A percentile compares a stretch with the other conserved stretches of the same genome.
Conservation (phyloP, 2,113 vertebrate genomes). For the Seriola rivoliana region DNA sequence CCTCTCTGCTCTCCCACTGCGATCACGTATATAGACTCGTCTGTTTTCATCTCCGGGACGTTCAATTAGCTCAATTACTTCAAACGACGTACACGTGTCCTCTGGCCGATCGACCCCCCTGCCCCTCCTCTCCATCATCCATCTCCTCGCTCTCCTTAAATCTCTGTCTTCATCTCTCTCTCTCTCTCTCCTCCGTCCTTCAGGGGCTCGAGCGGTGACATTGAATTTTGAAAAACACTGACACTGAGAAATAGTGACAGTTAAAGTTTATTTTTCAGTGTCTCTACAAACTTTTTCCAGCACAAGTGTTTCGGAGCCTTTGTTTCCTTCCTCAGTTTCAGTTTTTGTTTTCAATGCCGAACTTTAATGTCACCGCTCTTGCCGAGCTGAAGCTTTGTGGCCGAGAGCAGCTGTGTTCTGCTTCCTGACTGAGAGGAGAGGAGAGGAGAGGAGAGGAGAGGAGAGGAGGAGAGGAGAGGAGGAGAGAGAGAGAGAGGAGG, state of each 20-base stretch:
- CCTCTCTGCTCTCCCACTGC: not conserved
- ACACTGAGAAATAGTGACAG: too few species aligned
- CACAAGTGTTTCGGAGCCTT: too few species aligned
- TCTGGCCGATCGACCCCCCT: not conserved
- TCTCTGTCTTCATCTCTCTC: too few species aligned
- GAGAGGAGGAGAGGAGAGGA: constrained; percentile 4
- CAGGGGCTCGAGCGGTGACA: too few species aligned
- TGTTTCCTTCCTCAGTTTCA: too few species aligned
- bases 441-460: constrained; percentile 19
- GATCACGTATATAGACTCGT: not conserved
- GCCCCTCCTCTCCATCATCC: not conserved
- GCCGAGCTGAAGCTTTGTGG: not conserved
- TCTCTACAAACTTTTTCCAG: too few species aligned
- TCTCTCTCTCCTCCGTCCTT: not conserved
- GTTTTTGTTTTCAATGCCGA: too few species aligned
- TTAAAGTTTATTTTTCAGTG: too few species aligned
- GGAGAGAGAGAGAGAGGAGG: not conserved
- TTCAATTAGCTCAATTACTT: constrained; percentile 50
- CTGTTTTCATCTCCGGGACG: not conserved
- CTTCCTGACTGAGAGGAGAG: constrained; percentile 16
- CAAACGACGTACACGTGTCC: not conserved
- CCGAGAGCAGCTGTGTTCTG: constrained; percentile 6
- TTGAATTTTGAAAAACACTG: too few species aligned
- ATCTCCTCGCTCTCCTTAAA: too few species aligned
- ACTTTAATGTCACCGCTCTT: too few species aligned